Evolutionary conservation across 2,113 vertebrate species (phyloP), one percentile per base, ranked within the genome.

Genomic region (Anser brachyrhynchus): DNA sequence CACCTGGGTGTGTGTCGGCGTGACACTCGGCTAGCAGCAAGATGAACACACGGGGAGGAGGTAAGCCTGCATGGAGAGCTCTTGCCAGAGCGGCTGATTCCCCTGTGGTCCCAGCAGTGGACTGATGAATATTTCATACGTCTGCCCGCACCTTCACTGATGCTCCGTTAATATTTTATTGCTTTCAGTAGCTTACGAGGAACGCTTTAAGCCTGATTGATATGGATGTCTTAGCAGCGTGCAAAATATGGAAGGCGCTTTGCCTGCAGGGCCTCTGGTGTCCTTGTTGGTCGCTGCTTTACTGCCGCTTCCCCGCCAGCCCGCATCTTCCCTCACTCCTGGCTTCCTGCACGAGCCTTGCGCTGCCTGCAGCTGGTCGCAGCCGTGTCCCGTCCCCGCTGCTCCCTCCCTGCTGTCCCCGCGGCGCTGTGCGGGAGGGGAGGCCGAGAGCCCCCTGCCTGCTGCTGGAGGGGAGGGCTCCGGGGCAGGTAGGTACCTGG

Each of bases 261-360:
- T 82, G 65, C 54, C 18, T 23, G 6, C 20, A 28, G 57, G 41
- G 55, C 29, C 43, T 84, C 76, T 51, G 26, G 15, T 37, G 66
- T 28, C 31, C 57, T 43, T 12, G 13, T 33, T 75, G 79, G 72
- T 93, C 41, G 21, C 66, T n/a, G 59, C 65, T 37, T 66, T 54
- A 41, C 70, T 81, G 29, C 67, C 78, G 10, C 46, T 23, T 71
- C 44, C 41, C 14, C 43, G 7, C 29, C 39, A 28, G 61, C 57
- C 59, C 11, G 35, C 23, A 1, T 28, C 22, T 31, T 87, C 3
- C 25, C 46, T 9, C 10, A 3, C 0, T 0, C 49, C 33, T 51
- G 26, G 57, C 55, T 64, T 74, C 64, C 8, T 2, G 31, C 37
- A 11, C 28, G 44, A 61, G 74, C n/a, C 39, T 54, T 65, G 73